A percentile compares a stretch with the other conserved stretches of the same genome.
Evolutionary conservation across 1,140 invertebrate genomes (phyloP).

Genomic region (Apocrypta bakeri): DNA sequence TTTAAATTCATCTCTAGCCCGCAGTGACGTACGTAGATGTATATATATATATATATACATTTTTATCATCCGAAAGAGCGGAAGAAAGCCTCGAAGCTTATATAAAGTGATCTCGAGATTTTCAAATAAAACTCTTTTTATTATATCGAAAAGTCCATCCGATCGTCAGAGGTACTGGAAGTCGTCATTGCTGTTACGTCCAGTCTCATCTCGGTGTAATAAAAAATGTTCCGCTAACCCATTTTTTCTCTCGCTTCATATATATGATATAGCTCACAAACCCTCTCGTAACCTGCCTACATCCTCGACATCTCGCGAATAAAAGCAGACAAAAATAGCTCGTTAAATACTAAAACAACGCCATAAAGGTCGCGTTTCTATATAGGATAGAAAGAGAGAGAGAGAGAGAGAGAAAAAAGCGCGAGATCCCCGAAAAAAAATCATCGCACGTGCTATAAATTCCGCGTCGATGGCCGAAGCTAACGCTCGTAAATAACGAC

Average conservation of each 20-base stretch:
- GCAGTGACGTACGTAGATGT: too few relatives aligned
- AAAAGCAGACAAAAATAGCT: not conserved
- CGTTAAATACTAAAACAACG: not conserved
- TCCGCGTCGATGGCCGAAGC: not conserved
- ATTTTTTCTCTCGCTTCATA: not conserved
- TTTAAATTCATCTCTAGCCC: too few relatives aligned
- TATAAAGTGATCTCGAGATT: too few relatives aligned
- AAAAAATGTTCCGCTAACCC: not conserved
- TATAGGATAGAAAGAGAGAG: not conserved
- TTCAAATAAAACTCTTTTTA: not conserved
- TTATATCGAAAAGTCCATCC: not conserved
- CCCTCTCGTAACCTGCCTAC: not conserved
- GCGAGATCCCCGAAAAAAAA: not conserved
- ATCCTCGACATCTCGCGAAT: not conserved
- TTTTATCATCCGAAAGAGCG: too few relatives aligned
- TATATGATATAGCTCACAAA: not conserved
- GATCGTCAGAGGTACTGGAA: not conserved
- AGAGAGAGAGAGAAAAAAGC: not conserved
- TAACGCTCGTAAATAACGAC: conserved; percentile 18
- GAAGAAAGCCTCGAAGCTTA: too few relatives aligned
- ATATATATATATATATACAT: too few relatives aligned
- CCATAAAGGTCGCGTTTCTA: not conserved
- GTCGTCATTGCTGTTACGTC: not conserved
- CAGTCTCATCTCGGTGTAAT: too few relatives aligned
- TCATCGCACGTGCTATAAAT: conserved; percentile 8